Conservation (phyloP, 2,113 vertebrate genomes). For the Catharus bicknelli region DNA sequence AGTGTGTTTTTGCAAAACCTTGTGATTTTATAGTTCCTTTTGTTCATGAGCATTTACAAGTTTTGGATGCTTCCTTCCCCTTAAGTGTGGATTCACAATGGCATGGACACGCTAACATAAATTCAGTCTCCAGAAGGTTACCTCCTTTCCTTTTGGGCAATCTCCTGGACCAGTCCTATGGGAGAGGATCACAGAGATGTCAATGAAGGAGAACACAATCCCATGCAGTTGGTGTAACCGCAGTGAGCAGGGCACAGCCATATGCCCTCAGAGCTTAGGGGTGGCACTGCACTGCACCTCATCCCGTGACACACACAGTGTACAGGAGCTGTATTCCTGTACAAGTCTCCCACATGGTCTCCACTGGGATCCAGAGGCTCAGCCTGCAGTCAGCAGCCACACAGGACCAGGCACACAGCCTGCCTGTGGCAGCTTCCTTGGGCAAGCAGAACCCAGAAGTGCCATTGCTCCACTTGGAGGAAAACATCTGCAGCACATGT, state of each 20-base stretch:
- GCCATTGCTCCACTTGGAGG: neutral
- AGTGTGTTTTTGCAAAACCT: neutral
- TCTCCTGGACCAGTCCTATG: no score
- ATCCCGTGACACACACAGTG: neutral
- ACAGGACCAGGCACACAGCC: neutral
- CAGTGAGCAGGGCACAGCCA: neutral
- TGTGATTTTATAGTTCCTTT: neutral
- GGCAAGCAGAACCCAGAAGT: neutral
- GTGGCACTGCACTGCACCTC: rapidly evolving
- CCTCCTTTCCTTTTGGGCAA: neutral
- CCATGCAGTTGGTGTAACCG: rapidly evolving
- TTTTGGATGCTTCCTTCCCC: neutral
- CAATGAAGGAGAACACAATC: no score
- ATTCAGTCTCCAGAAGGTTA: neutral
- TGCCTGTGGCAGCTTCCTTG: neutral
- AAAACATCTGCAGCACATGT: rapidly evolving
- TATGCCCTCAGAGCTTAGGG: neutral
- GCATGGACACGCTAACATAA: neutral
- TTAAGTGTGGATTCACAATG: neutral
- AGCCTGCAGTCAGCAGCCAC: neutral
- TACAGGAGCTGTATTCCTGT: neutral
- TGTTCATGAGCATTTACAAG: rapidly evolving
- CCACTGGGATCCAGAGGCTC: neutral
- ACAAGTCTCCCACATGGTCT: rapidly evolving
- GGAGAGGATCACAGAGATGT: no score